Base-by-base conservation (phyloP, 2,797 vertebrate genomes). In the Sparidentex hasta region DNA sequence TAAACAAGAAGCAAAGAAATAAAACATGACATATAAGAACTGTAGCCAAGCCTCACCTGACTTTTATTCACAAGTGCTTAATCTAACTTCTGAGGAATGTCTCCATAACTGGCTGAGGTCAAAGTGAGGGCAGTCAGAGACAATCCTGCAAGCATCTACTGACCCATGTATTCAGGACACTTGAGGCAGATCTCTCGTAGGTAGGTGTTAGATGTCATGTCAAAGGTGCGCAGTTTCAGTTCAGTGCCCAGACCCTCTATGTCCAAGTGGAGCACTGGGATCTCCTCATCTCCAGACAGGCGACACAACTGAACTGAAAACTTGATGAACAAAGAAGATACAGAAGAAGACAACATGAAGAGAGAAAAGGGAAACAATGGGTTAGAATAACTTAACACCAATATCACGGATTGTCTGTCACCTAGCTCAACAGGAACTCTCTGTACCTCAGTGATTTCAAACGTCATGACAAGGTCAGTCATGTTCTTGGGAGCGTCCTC, bases 141-240 rank as follows among this genome's bases (percentile, higher is more conserved):
- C 14, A 69, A 13, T 18, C 3, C 17, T 55, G 13, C 13, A 25
- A n/a, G 14, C 6, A 61, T 77, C 50, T 74, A 87, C 96, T 94
- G 92, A 99, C 98, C 98, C 79, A 95, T 95, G 78, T 98, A 98
- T 88, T 98, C 97, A 23, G 98, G 98, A 75, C 97, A 98, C 86
- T 96, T 96, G 70, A 99, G 95, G 83, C 97, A 97, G 90, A 99
- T 96, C 87, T 99, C 98, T 78, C 88, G 95, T 69, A 99, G 95
- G 91, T 97, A 99, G 25, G 96, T 98, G 92, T 88, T 91, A 25
- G 96, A 97, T 23, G 94, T 94, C 97, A 98, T 96, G 91, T 99
- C 97, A 73, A 97, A 98, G 44, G 97, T 97, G 89, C 96, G 93
- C 41, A 98, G 29, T 57, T 96, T 97, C 81, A 98, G 93, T 79